Evolutionary conservation across 2,113 vertebrate genomes (phyloP).

Genomic region (Notarius quadriscutis): DNA sequence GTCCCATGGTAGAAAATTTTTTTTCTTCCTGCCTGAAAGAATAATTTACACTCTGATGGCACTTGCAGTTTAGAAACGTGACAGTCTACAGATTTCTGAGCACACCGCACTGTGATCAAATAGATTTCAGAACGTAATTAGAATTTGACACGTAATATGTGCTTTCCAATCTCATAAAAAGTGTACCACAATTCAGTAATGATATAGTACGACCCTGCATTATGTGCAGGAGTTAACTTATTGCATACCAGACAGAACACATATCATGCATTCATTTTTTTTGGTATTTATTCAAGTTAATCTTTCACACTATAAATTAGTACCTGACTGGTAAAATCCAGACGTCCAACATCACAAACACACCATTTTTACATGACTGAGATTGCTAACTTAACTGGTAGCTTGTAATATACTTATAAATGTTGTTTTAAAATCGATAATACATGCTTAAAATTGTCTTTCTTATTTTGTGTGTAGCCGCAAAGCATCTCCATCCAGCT

Average conservation of each 20-base stretch:
- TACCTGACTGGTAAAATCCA: no score
- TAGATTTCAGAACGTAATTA: neutral
- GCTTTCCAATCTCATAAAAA: neutral
- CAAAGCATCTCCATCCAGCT: constrained; percentile 1
- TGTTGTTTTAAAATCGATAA: constrained; percentile 8
- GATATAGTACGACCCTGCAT: neutral
- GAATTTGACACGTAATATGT: neutral
- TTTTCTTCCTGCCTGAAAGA: neutral
- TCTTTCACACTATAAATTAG: neutral
- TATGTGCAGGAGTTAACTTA: neutral
- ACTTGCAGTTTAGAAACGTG: neutral
- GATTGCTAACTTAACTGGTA: neutral
- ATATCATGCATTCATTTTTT: neutral
- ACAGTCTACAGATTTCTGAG: neutral
- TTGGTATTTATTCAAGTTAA: neutral
- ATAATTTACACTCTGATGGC: constrained; percentile 15
- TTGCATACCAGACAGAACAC: neutral
- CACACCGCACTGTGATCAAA: neutral
- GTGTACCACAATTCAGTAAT: neutral
- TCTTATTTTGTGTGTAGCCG: neutral
- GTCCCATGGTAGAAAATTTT: neutral
- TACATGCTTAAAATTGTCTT: neutral
- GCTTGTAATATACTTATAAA: neutral
- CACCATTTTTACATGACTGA: neutral
- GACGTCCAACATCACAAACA: neutral